Percentiles rank a stretch among this genome's conserved stretches.
These are phyloP conservation scores for Ptiloglossa arizonensis DNA, from an alignment of 1,140 invertebrate genomes.

Conservation along the genomic window DNA sequence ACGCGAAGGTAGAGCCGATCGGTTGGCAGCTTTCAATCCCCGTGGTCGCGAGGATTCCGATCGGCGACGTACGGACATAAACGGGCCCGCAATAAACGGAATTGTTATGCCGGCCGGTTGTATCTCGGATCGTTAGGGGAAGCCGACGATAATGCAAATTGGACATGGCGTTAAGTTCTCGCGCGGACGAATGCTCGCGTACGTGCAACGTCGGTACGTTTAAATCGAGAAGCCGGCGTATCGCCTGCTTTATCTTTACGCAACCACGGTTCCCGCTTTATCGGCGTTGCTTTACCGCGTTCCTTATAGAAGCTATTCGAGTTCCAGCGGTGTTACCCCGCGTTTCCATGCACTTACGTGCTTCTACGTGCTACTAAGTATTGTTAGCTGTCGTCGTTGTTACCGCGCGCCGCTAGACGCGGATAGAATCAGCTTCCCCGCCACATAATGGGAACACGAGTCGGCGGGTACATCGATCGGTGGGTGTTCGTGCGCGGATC, in stretches of 20 bases:
- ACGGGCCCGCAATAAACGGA: slow-evolving; percentile 11
- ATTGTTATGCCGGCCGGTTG: slow-evolving; percentile 13
- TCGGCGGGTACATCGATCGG: not conserved
- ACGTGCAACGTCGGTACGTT: slow-evolving; percentile 3
- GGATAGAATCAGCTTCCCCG: not conserved
- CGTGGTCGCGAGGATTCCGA: not conserved
- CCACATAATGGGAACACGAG: not conserved
- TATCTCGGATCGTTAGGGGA: slow-evolving; percentile 22
- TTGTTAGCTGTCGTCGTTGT: slow-evolving; percentile 18
- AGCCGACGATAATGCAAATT: slow-evolving; percentile 46
- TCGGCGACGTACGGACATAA: not conserved
- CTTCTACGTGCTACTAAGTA: slow-evolving; percentile 22
- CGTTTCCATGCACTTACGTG: not conserved
- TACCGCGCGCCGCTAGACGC: not conserved
- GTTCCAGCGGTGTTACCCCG: slow-evolving; percentile 1
- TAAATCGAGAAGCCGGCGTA: slow-evolving; percentile 28
- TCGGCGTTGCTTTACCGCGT: slow-evolving; percentile 33
- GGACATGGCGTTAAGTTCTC: slow-evolving; percentile 35
- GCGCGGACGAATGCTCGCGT: slow-evolving; percentile 11
- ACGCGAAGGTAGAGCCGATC: too few species aligned
- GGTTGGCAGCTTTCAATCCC: too few species aligned
- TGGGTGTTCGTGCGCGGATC: not conserved
- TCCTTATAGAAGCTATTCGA: slow-evolving; percentile 9
- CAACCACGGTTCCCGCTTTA: slow-evolving; percentile 37
- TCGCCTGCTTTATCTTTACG: slow-evolving; percentile 49